Evolutionary conservation across 2,888 invertebrate genomes (phyloP).

Genomic region (Invenusta paracnida): DNA sequence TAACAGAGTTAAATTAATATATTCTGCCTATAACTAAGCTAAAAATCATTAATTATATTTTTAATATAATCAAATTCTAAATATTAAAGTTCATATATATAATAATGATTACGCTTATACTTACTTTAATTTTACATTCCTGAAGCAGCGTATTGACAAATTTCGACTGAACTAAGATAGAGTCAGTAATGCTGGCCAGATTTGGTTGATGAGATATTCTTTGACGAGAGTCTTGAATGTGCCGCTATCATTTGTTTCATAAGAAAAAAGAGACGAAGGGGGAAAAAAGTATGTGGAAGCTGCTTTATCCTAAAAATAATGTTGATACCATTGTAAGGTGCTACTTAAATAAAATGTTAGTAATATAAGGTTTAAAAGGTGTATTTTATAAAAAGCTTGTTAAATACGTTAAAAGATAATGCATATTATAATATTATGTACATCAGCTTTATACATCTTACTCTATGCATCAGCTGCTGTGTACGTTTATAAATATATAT

Average conservation of each 20-base stretch:
- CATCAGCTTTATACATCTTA: too few relatives aligned
- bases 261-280: not conserved
- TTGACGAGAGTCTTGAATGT: slow-evolving; percentile 58
- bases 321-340: too few relatives aligned
- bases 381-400: slow-evolving; percentile 11
- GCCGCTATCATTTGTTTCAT: slow-evolving; percentile 52
- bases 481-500: too few relatives aligned
- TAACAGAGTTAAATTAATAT: too few relatives aligned
- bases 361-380: too few relatives aligned
- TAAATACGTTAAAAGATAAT: not conserved
- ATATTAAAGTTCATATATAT: too few relatives aligned
- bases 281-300: not conserved
- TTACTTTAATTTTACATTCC: slow-evolving; percentile 65
- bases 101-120: too few relatives aligned
- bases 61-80: too few relatives aligned
- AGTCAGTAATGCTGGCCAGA: slow-evolving; percentile 66
- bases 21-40: too few relatives aligned
- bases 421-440: too few relatives aligned
- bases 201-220: slow-evolving; percentile 55
- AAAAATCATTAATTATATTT: too few relatives aligned
- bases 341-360: not conserved
- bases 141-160: slow-evolving; percentile 94
- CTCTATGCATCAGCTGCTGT: too few relatives aligned
- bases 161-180: slow-evolving; percentile 89
- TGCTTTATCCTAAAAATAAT: not conserved